Conservation (phyloP, 1,140 invertebrate species). For the Littorina saxatilis region DNA sequence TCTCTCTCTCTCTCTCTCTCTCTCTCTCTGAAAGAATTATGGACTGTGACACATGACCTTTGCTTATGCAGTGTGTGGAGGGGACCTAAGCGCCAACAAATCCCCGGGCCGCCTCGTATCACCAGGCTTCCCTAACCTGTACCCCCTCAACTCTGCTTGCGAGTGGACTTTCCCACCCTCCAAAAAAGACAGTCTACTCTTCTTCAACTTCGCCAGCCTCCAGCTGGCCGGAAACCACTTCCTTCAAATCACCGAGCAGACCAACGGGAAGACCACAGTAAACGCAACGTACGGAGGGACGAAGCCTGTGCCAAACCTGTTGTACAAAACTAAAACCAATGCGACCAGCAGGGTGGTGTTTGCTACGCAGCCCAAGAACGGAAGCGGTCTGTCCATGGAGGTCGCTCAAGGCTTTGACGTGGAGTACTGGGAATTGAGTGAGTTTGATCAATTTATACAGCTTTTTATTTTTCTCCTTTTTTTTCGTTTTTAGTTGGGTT, state of each 20-base stretch:
- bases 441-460: no score
- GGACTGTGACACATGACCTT: no score
- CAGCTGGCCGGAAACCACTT: background rate
- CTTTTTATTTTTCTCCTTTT: background rate
- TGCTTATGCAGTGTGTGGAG: background rate
- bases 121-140: conserved; percentile 19
- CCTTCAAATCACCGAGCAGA: background rate
- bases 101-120: background rate
- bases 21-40: no score
- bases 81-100: background rate
- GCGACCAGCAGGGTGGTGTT: background rate
- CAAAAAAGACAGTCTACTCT: background rate
- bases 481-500: no score
- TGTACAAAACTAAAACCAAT: background rate
- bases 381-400: background rate
- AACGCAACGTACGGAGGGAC: no score
- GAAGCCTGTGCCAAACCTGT: background rate
- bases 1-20: no score
- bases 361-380: background rate
- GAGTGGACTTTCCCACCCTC: background rate
- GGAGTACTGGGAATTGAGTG: background rate
- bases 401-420: conserved; percentile 12
- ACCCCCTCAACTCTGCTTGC: conserved; percentile 16
- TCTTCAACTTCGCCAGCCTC: conserved; percentile 16
- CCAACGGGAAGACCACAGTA: background rate